Evolutionary conservation across 2,888 invertebrate species (phyloP), one percentile per base, ranked within the genome.

Genomic region (Boloria selene): DNA sequence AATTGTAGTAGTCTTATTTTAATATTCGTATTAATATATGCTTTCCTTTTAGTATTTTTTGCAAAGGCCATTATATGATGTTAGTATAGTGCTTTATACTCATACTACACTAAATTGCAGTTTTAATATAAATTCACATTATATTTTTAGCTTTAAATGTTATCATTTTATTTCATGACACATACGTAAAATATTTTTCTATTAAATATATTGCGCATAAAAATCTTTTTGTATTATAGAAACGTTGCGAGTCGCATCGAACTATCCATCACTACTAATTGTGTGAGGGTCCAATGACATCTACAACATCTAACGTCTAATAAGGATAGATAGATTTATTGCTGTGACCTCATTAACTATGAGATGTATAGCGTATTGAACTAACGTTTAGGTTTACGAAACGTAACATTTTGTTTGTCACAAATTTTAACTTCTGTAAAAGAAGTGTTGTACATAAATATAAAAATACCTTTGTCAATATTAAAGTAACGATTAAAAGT

Each of bases 251-350:
- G 17, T 44, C 45, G 47, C 53, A 53, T 16, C 38, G 59, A 45
- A 53, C 64, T 69, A 76, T 75, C 73, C 70, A 73, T 74, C 75
- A 75, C 72, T 70, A 52, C 44, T 22, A 53, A 64, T 64, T 64
- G 64, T 49, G 44, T 38, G 51, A 70, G 73, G 72, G 72, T 68
- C 68, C 69, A 72, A 59, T 69, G 73, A 74, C 76, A 72, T 73
- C 72, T 56, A 70, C 68, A 67, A 64, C 70, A 69, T 72, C 74
- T 73, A 73, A 71, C 73, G 71, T 67, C 71, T 76, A 76, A 76
- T 77, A 77, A 75, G 77, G 77, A 75, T 74, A 74, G 74, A 75
- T 75, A 72, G 74, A 76, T 77, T 76, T 75, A 74, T 74, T 69
- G 68, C 65, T 64, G 55, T 72, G 73, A 70, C 74, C 75, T 74